Evolutionary conservation across 2,888 invertebrate genomes (phyloP), one percentile per base, ranked within the genome.

Genomic region (Eurois occulta): DNA sequence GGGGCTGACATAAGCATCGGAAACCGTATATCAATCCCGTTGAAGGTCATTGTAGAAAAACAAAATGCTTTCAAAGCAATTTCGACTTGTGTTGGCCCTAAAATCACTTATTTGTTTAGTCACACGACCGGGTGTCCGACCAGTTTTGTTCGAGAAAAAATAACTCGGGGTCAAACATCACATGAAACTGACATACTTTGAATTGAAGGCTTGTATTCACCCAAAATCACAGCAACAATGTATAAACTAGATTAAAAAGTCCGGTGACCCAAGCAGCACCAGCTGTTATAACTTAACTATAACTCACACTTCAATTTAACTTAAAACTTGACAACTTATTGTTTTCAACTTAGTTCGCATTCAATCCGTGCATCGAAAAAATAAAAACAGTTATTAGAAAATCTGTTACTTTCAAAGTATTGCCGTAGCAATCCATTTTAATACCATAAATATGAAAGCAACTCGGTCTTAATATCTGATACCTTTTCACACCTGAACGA

Each of bases 311-410:
- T 35, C 55, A 72, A 72, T 72, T 72, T 43, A 58, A 58, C 58
- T 74, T 55, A n/a, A 73, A 76, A 82, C 55, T 62, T 67, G 16
- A 68, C 21, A 67, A 81, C n/a, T 41, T 81, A 77, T 64, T 72
- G 68, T 83, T 77, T 52, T 35, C 35, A 60, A 65, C 68, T 68
- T 60, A 58, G 16, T 64, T 81, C 1, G n/a, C 3, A 60, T 60
- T 81, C 38, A 38, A 75, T 16, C 32, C 68, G 11, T 16, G 58
- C 28, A 11, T 60, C 32, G 24, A 80, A 43, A 60, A 16, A 74
- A 64, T 55, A 4, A 24, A 67, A 48, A 41, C 48, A 11, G 21
- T 18, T 75, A 35, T 68, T 13, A 62, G 2, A 81, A 52, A 75
- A 46, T 38, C 38, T 64, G 11, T 38, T n/a, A 65, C 21, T 55